phyloP scores from a whole-genome alignment of 2,888 invertebrate genomes.

The Meandrusa payeni region DNA sequence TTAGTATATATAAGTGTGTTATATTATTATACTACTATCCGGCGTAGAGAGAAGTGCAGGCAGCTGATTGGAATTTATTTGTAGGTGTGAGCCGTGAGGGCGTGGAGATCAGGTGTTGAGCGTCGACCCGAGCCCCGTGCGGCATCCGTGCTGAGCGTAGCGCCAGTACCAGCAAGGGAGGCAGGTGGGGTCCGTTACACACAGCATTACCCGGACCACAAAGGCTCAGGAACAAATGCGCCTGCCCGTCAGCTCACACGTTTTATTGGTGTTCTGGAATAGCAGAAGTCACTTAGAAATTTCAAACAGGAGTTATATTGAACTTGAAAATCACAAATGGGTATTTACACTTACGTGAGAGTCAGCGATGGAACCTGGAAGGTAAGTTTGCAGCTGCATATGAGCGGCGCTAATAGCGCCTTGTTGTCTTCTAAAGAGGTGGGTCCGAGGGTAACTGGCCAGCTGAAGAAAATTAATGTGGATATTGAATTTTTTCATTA shows the following conservation, averaged over 20 bases:
- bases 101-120: no score
- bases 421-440: constrained; percentile 83
- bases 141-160: constrained; percentile 12
- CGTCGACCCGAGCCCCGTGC: neutral
- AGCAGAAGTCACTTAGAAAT: no score
- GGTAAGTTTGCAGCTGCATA: constrained; percentile 74
- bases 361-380: constrained; percentile 55
- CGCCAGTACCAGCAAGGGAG: constrained; percentile 20
- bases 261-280: constrained; percentile 63
- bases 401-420: constrained; percentile 74
- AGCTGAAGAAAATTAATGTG: no score
- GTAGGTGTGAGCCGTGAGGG: constrained; percentile 17
- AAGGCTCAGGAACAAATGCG: constrained; percentile 38
- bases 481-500: no score
- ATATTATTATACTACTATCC: constrained; percentile 52
- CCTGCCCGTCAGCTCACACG: no score
- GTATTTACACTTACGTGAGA: constrained; percentile 53
- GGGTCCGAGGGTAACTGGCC: constrained; percentile 75
- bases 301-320: no score
- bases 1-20: no score
- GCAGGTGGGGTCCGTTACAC: constrained; percentile 67
- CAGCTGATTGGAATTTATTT: constrained; percentile 24
- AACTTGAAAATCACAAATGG: no score
- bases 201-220: constrained; percentile 55
- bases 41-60: constrained; percentile 44